Percentiles rank a stretch among this genome's conserved stretches.
These are phyloP conservation scores for Furcula furcula DNA, from an alignment of 2,888 invertebrate genomes.

Conservation along the genomic window DNA sequence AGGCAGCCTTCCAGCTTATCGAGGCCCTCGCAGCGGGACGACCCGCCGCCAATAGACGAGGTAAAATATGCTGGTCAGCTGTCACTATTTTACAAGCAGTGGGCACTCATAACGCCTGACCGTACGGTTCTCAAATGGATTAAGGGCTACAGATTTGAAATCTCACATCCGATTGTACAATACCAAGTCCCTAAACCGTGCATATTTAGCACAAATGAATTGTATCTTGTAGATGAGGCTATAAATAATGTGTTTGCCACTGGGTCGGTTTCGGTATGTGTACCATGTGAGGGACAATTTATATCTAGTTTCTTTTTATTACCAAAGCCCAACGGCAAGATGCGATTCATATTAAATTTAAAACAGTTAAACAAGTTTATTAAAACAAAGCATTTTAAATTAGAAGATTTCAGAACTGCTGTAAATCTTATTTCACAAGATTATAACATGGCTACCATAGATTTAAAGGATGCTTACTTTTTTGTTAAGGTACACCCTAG, in stretches of 20 bases:
- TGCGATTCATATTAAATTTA: background rate
- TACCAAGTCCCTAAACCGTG: too few species aligned
- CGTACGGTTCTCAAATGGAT: background rate
- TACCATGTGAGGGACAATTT: background rate
- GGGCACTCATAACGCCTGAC: background rate
- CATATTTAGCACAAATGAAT: too few species aligned
- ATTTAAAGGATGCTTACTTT: constrained; percentile 15
- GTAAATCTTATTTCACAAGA: constrained; percentile 9
- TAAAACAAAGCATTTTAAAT: constrained; percentile 13
- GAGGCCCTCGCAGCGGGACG: background rate
- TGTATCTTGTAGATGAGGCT: too few species aligned
- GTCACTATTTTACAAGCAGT: background rate
- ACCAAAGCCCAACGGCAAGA: background rate
- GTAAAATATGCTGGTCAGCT: background rate
- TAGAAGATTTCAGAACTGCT: constrained; percentile 17
- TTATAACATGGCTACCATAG: constrained; percentile 12
- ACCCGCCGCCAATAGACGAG: background rate
- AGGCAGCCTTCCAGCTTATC: background rate
- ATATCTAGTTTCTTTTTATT: background rate
- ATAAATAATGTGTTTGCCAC: too few species aligned
- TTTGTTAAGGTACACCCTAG: background rate
- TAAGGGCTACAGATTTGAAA: background rate
- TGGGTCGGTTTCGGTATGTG: background rate
- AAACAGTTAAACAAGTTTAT: constrained; percentile 10
- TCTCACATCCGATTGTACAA: background rate